These are phyloP conservation scores for Drosophila chauvacae DNA, from an alignment of 1,140 invertebrate species.

Conservation along the genomic window DNA sequence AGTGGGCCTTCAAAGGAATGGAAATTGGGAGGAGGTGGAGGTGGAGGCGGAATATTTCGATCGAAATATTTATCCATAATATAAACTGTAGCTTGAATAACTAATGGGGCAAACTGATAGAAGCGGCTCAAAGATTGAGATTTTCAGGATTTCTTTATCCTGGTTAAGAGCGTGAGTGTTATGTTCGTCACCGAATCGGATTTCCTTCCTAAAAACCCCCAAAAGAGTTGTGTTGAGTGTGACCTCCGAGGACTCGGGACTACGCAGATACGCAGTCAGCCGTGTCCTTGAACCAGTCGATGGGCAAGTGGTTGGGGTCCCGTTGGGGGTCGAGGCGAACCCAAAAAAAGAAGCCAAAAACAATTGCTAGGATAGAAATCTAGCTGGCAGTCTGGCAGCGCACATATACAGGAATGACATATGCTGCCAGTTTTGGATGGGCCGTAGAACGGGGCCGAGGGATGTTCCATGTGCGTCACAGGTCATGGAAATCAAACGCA, in stretches of 20 bases:
- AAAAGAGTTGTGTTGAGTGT: conserved; percentile 18
- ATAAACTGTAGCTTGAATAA: not conserved
- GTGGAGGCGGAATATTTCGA: not conserved
- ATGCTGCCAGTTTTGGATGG: conserved; percentile 49
- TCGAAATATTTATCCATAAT: not conserved
- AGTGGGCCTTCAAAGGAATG: conserved; percentile 2
- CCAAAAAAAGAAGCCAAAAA: conserved; percentile 41
- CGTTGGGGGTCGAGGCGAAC: not conserved
- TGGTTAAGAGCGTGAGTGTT: not conserved
- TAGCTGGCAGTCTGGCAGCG: conserved; percentile 51
- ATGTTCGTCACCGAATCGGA: not conserved
- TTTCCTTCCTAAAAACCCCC: not conserved
- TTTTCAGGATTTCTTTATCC: not conserved
- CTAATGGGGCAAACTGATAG: not conserved
- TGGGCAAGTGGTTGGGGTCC: conserved; percentile 10
- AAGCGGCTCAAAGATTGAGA: not conserved
- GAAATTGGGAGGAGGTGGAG: not conserved
- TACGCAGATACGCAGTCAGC: conserved; percentile 48
- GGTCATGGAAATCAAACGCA: conserved; percentile 78
- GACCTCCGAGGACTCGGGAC: conserved; percentile 25
- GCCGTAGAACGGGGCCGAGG: not conserved
- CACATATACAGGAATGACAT: conserved; percentile 67
- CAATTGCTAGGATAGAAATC: conserved; percentile 69
- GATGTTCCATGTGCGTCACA: conserved; percentile 64
- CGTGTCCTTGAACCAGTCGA: conserved; percentile 69